Base-by-base conservation (phyloP, 2,797 vertebrate species). In the Dendrocincla tyrannina region DNA sequence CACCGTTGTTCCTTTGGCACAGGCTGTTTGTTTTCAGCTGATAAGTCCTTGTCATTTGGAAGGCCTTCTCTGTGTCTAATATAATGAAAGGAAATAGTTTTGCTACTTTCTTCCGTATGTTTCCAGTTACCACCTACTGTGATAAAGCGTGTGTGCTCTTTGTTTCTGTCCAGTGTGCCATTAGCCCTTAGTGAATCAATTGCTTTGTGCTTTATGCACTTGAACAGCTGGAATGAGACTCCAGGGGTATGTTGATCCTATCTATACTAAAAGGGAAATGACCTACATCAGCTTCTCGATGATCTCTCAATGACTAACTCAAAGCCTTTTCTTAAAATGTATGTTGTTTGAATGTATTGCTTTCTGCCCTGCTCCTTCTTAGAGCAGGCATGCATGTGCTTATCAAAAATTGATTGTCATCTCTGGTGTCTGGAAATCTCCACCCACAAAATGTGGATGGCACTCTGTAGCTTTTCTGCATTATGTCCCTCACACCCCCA, bases 11-110 rank as follows among this genome's bases (percentile, higher is more conserved):
- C 42, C 33, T 93, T 88, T 86, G 76, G 76, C 18, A 42, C 32
- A 24, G 62, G 32, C 62, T 59, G 69, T 60, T 89, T 90, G 67
- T 80, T 95, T 90, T 76, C 52, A 77, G 0, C 41, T 44, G 47
- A 49, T 93, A 70, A 84, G 47, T 59, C 28, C 74, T 86, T 79
- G 52, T 94, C 85, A 73, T 89, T 47, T 93, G 73, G 86, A 81
- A 88, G 73, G 82, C 39, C 32, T 49, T 86, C 73, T 58, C 20
- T 63, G n/a, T 50, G 35, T 59, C 80, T 83, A 37, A n/a, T 52
- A 33, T 4, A 78, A 69, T 23, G 79, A 76, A 86, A 60, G 32
- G 32, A 35, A 79, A 11, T 46, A 78, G 37, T 68, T 83, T n/a
- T 41, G 33, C 60, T 97, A 18, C 42, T 93, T 91, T 77, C 35